Evolutionary conservation across 2,888 invertebrate genomes (phyloP), one percentile per base, ranked within the genome.

Genomic region (Parnassius mnemosyne): DNA sequence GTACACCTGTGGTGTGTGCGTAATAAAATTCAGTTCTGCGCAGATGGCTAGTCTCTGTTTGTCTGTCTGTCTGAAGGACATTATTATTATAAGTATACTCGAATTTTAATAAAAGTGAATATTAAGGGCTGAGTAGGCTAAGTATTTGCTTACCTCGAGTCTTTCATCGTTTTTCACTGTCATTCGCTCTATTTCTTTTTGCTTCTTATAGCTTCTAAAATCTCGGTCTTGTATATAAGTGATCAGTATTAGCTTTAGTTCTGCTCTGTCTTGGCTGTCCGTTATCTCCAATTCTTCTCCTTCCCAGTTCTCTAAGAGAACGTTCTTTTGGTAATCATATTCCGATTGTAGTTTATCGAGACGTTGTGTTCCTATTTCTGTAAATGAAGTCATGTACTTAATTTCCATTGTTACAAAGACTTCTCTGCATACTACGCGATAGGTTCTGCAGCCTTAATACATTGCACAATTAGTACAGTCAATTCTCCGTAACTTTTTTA

Each of bases 291-390:
- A 76, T 53, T 94, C 93, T 65, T 94, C 92, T 66, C 87, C 87
- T 34, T 93, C 92, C 89, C 87, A 92, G 60, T 78, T 92, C 64
- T 92, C 92, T 47, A 93, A 79, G 46, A 93, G 90, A 53, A 81
- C 85, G 60, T 89, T 87, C 71, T 92, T 94, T 72, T 93, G 94
- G 49, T 78, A 79, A 13, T 92, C 92, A 72, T 94, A 94, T 67
- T 90, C 91, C 5, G 89, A 73, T 63, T 92, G 91, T 16, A 94
- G 83, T 68, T 92, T 92, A 64, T 91, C 87, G 10, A 95, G 84
- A 53, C 94, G 92, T 65, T 92, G 87, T 3, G 87, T 81, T 49
- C 94, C 93, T 55, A 93, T 92, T 53, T 80, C 95, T 94, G 66
- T n/a, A 52, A 41, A 49, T 9, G 13, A n/a, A 47, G 34, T 34